Evolutionary conservation across 1,140 invertebrate species (phyloP), one percentile per base, ranked within the genome.

Genomic region (Hyles vespertilio): DNA sequence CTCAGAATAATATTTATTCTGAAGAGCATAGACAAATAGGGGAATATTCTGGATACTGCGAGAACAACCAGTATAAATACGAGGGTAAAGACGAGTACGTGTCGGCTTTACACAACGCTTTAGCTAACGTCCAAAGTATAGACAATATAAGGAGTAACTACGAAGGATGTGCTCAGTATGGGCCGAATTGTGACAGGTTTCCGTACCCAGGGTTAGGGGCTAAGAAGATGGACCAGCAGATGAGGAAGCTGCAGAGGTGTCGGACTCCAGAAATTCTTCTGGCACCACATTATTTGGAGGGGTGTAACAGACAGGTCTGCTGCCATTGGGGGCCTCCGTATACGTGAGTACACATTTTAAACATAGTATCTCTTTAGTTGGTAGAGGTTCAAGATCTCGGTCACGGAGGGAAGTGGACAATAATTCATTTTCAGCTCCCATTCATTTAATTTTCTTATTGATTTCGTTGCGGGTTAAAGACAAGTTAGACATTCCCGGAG

Each of bases 211-310:
- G 58, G 8, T 11, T 71, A 10, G 62, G 61, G n/a, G 71, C 70
- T 7, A 81, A 79, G 71, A 84, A 79, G 58, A 74, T 77, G 69
- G 84, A 89, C 1, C 36, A 40, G 53, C 78, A 82, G 57, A 68
- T 79, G 69, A 72, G 81, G 65, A 89, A 87, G 77, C 82, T 89
- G 78, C 91, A 91, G 66, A 78, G 93, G 8, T 92, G 92, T 51
- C 88, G 95, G 61, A 95, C 94, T 1, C 93, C 94, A 0, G 95
- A 96, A 86, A 93, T 96, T 53, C 78, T 96, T 33, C 79, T 96
- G 2, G 92, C 94, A 0, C 95, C 95, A 3, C 92, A 94, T 62
- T 95, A 94, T 81, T 84, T 92, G 48, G 89, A 90, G 48, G 74
- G 79, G 2, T 84, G 83, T 36, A 81, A 65, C 49, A 62, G 84